Percentiles rank a stretch among this genome's conserved stretches.
Conservation (phyloP, 2,113 vertebrate genomes). For the Rhea americana region DNA sequence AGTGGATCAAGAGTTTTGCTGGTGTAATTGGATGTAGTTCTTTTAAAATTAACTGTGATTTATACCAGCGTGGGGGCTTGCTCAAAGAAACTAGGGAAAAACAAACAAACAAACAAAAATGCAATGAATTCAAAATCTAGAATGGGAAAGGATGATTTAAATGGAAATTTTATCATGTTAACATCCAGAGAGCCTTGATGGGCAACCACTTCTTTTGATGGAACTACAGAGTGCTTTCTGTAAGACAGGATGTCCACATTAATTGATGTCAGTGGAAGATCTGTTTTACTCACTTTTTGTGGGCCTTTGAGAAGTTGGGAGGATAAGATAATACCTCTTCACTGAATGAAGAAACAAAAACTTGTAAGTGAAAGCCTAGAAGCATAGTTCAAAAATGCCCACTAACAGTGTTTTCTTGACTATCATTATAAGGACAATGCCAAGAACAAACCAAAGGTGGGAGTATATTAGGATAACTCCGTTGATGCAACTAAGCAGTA, state of each 20-base stretch:
- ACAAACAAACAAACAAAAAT: no score
- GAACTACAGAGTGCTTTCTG: background rate
- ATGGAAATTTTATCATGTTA: background rate
- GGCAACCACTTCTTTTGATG: background rate
- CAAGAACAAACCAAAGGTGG: background rate
- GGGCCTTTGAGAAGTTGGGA: background rate
- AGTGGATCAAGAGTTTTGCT: background rate
- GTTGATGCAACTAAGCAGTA: background rate
- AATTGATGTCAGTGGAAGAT: background rate
- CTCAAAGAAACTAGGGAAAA: background rate
- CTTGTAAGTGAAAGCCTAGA: background rate
- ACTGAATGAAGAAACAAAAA: accelerated
- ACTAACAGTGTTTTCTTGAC: background rate
- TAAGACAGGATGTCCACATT: background rate
- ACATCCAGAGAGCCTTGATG: background rate
- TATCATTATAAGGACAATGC: background rate
- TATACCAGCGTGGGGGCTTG: background rate
- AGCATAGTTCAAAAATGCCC: background rate
- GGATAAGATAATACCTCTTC: accelerated
- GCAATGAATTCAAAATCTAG: background rate
- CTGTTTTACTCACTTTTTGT: background rate
- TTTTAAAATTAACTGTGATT: background rate
- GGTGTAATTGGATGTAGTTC: background rate
- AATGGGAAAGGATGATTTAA: background rate
- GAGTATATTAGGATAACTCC: background rate